These are phyloP conservation scores for Prunella himalayana DNA, from an alignment of 2,113 vertebrate genomes.

Conservation along the genomic window DNA sequence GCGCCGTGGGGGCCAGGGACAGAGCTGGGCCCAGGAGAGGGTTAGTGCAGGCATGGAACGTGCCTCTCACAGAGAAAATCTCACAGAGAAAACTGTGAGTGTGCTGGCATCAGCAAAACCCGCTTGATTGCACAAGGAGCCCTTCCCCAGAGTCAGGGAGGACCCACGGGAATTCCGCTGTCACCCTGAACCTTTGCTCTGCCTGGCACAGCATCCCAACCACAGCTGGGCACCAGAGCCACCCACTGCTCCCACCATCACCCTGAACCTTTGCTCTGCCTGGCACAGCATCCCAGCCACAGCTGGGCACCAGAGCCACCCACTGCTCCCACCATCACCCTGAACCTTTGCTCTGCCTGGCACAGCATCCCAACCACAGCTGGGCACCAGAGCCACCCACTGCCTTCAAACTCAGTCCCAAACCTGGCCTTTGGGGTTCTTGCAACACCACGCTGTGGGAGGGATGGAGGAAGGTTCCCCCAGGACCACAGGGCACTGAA, in stretches of 20 bases:
- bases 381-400: neutral
- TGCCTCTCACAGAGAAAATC: rapidly evolving
- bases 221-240: neutral
- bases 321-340: neutral
- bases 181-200: neutral
- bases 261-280: neutral
- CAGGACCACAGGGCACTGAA: neutral
- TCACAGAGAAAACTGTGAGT: rapidly evolving
- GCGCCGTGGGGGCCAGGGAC: rapidly evolving
- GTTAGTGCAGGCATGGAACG: rapidly evolving
- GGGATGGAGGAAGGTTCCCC: neutral
- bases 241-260: neutral
- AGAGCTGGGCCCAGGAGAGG: neutral
- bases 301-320: neutral
- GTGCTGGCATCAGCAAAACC: neutral
- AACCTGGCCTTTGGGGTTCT: rapidly evolving
- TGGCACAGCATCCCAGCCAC: neutral
- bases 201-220: neutral
- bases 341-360: neutral
- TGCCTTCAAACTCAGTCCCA: neutral
- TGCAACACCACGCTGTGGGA: rapidly evolving
- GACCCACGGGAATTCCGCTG: neutral
- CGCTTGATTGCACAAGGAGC: neutral
- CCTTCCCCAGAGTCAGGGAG: neutral
- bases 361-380: neutral